Base-by-base conservation (phyloP, 2,888 invertebrate genomes). In the Sthenelais limicola region DNA sequence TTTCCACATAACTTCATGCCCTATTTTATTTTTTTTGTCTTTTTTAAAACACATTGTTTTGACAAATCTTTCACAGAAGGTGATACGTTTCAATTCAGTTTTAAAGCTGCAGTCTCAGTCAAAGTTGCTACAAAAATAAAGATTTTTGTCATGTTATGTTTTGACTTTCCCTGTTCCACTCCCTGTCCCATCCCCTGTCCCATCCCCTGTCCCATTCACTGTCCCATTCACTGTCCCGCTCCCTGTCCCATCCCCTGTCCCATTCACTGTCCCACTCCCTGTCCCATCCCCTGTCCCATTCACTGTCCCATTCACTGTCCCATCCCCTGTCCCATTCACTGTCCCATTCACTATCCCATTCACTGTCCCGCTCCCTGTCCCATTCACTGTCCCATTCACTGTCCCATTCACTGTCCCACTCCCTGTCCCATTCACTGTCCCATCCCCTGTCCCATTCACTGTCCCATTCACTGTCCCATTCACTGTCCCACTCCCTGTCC, bases 281-380 rank as follows among this genome's bases (percentile, higher is more conserved):
- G 43, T 43, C 18, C 43, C 43, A 43, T 43, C 18, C 43, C 9
- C 12, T 43, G 43, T 43, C 43, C 43, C 43, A 43, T 43, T 43
- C 43, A 43, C 12, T 18, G 43, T 43, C 12, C 43, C 43, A 43
- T 43, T 43, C 43, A 43, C 12, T 43, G 43, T 43, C 43, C 43
- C 43, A 43, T 43, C 18, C 43, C 9, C 12, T 43, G 43, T 43
- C 43, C 43, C 43, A 43, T 43, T 43, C 43, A 43, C 12, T 18
- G 43, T 43, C 43, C 43, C 43, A 43, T 43, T 43, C 43, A 43
- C 12, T 43, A 43, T 18, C 43, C 43, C 43, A 43, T 43, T 43
- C 43, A 43, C 12, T 43, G 43, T 43, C 43, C 43, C 43, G 18
- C 18, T 43, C 43, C 9, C 12, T 43, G 43, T 43, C 43, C 43